phyloP scores from a whole-genome alignment of 2,888 invertebrate genomes.

The Leptinotarsa tumamoca region DNA sequence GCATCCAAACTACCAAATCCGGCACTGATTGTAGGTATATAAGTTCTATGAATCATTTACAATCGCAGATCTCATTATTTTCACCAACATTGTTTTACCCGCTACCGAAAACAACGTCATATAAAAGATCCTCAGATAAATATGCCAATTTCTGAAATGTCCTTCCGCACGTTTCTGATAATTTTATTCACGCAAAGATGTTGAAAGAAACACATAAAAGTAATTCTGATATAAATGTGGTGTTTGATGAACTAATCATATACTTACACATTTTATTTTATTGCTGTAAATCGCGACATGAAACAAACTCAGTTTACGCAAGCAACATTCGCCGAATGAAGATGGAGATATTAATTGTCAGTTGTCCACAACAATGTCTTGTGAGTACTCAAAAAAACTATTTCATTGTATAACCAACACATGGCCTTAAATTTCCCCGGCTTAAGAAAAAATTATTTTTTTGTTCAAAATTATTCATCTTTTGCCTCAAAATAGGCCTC shows the following conservation, averaged over 20 bases:
- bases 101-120: neutral
- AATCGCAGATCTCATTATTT: neutral
- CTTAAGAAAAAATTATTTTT: too few species aligned
- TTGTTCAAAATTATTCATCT: too few species aligned
- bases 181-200: neutral
- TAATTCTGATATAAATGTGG: neutral
- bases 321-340: too few species aligned
- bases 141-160: neutral
- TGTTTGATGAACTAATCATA: neutral
- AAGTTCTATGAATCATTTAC: neutral
- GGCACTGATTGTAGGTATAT: neutral
- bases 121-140: constrained; percentile 2
- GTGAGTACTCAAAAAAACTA: too few species aligned
- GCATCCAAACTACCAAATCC: neutral
- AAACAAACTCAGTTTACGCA: too few species aligned
- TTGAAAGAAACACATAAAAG: constrained; percentile 1
- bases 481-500: too few species aligned
- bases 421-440: too few species aligned
- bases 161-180: constrained; percentile 12
- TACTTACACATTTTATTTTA: neutral
- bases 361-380: too few species aligned
- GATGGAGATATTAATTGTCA: too few species aligned
- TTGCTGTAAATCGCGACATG: neutral
- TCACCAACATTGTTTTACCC: neutral
- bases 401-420: too few species aligned